These are phyloP conservation scores for Sebastes steindachneri DNA, from an alignment of 2,797 vertebrate species.

Conservation along the genomic window DNA sequence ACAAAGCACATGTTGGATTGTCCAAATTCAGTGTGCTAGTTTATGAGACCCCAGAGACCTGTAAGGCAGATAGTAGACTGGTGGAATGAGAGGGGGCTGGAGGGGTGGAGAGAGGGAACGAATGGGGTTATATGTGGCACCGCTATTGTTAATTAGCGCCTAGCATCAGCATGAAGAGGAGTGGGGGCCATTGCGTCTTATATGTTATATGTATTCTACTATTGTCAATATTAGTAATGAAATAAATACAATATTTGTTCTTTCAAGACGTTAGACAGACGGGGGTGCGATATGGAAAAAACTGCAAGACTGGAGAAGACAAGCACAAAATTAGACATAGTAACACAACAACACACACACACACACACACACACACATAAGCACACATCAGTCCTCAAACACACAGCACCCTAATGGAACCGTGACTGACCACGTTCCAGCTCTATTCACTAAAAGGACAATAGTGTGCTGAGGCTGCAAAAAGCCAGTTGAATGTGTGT, in stretches of 20 bases:
- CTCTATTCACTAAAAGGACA: conserved; percentile 73
- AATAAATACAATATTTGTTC: background rate
- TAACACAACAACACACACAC: conserved; percentile 12
- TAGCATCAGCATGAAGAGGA: conserved; percentile 27
- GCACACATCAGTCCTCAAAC: conserved; percentile 47
- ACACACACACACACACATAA: conserved; percentile 18
- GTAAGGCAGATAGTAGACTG: conserved; percentile 51
- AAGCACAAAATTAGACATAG: background rate
- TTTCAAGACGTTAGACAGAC: background rate
- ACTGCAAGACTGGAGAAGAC: background rate
- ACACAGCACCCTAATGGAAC: conserved; percentile 66
- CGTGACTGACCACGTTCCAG: conserved; percentile 79
- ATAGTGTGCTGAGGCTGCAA: conserved; percentile 77
- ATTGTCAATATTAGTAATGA: background rate
- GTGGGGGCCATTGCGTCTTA: background rate
- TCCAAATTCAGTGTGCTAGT: conserved; percentile 58
- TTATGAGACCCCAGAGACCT: conserved; percentile 69
- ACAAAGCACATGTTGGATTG: conserved; percentile 56
- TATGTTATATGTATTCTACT: background rate
- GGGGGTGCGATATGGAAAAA: background rate
- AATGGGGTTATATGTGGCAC: conserved; percentile 37
- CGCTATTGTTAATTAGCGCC: conserved; percentile 53
- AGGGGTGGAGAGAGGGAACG: conserved; percentile 38
- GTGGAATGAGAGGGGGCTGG: conserved; percentile 36
- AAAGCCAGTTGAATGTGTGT: conserved; percentile 67